Conservation (phyloP, 2,113 vertebrate genomes). For the Rhineura floridana region DNA sequence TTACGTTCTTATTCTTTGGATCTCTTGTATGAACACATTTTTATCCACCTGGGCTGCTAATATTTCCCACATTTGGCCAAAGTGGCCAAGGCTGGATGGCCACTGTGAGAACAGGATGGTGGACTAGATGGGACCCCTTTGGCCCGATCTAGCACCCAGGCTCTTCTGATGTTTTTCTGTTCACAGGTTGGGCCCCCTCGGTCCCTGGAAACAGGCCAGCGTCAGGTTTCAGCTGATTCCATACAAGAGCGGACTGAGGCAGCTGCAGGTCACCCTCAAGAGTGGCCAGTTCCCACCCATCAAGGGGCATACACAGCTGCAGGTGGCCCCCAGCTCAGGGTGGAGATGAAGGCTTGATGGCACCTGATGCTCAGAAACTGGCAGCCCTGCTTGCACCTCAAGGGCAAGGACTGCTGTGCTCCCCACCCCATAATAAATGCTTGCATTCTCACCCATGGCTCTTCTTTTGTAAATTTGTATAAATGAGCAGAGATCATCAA, state of each 20-base stretch:
- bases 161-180: neutral
- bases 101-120: neutral
- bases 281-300: slow-evolving; percentile 65
- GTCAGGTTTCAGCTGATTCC: slow-evolving; percentile 64
- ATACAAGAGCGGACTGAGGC: slow-evolving; percentile 60
- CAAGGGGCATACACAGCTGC: slow-evolving; percentile 65
- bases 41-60: no score
- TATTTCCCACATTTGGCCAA: no score
- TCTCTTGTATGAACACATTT: no score
- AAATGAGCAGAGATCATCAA: no score
- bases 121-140: neutral
- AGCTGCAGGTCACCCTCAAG: slow-evolving; percentile 69
- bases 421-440: neutral
- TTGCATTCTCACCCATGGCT: neutral
- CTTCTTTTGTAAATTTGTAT: no score
- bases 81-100: no score
- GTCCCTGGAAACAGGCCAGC: slow-evolving; percentile 47
- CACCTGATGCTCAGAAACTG: no score
- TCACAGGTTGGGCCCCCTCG: slow-evolving; percentile 60
- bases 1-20: no score
- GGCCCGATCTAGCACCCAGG: neutral
- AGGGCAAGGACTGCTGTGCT: neutral
- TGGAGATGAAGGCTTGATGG: neutral
- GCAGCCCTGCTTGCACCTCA: no score
- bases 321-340: slow-evolving; percentile 46